Base-by-base conservation (phyloP, 1,140 invertebrate species). In the Tenebrio molitor region DNA sequence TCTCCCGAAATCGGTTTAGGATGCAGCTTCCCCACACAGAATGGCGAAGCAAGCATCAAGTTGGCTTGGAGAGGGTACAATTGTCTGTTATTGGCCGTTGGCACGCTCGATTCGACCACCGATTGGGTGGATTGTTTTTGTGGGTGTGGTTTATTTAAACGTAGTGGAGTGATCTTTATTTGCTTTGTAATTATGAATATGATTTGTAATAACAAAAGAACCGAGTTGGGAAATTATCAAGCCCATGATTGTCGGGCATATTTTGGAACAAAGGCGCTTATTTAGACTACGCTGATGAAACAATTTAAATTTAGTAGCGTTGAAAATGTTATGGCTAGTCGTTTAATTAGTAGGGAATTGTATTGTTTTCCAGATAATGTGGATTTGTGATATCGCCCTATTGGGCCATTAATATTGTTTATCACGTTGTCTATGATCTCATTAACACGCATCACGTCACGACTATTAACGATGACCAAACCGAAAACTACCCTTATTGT, bases 101-200 rank as follows among this genome's bases (percentile, higher is more conserved):
- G 65, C 46, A 42, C 29, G 21, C 33, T 58, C 15, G 33, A 42
- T 68, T 50, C 23, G 34, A 44, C 14, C 0, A 2, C 14, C 14
- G 63, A 76, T 78, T 81, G 77, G 79, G 25, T 64, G 21, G 25
- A 25, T 10, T 21, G 42, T 33, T 39, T 36, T 23, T 16, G 67
- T 12, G 72, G 75, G 75, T 36, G 77, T 58, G 75, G 74, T 68
- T 46, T 21, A 53, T 72, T 70, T 79, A 77, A 78, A 77, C 69
- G 75, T 46, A 71, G 68, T 71, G 16, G 34, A 72, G 68, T 44
- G 68, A 74, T 67, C 62, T 77, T 72, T 82, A 80, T 83, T 82
- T 82, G 81, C 80, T 80, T 81, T 80, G 81, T 81, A 83, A 83
- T 83, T 83, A 83, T 82, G 82, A 82, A 82, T 83, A 83, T 83